Evolutionary conservation across 1,140 invertebrate genomes (phyloP), one percentile per base, ranked within the genome.

Genomic region (Cyphomyrmex costatus): DNA sequence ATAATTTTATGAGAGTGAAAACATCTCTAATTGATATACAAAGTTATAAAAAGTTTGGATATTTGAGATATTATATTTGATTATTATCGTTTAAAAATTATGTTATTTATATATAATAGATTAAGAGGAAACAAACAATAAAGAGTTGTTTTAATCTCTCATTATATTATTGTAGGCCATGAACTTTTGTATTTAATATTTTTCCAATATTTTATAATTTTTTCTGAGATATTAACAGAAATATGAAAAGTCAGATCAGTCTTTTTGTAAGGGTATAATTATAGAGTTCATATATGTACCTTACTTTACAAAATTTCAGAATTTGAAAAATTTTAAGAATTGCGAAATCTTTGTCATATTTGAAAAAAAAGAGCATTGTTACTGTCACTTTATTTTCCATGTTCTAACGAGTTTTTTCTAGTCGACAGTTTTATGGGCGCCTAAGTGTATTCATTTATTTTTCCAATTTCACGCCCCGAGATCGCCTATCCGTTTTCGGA

Each of bases 401-500:
- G 5, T 51, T 30, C 27, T 7, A 73, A 56, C 8, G 30, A 33
- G 24, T 63, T 58, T 63, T 60, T 49, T 12, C n/a, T 10, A 79
- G 3, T 7, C 27, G 58, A 2, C 10, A 63, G 16, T 63, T 49
- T 19, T 5, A 7, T n/a, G 14, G 27, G n/a, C 46, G n/a, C 46
- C 60, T 79, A 79, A 79, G 36, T 65, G 5, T 51, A 51, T 33
- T 79, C 8, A 51, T 33, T 66, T 79, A 53, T 19, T n/a, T 7
- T 33, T 65, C 27, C 12, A 6, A 49, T 51, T 79, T 66, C 21
- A 3, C 42, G 19, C n/a, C 5, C 6, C 76, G 10, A 19, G 4
- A 65, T 65, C 27, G 42, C 42, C 53, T 76, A 76, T 58, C 30
- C 21, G 3, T 14, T 79, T 79, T n/a, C 19, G n/a, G 60, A 33